Evolutionary conservation across 2,797 vertebrate species (phyloP), one percentile per base, ranked within the genome.

Genomic region (Onychomys arenicola): DNA sequence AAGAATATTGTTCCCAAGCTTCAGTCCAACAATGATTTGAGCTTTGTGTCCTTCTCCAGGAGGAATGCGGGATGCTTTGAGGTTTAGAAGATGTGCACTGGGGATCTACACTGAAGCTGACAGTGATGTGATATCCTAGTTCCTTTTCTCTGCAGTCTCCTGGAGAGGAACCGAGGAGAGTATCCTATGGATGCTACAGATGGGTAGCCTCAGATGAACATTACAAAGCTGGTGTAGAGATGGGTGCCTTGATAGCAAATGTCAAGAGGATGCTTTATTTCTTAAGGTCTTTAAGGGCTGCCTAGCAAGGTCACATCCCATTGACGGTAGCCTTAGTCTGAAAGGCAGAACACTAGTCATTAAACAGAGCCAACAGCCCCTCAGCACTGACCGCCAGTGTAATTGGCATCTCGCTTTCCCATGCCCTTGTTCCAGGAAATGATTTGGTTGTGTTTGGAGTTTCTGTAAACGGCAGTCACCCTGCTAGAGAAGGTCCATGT

Each of bases 371-470:
- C 97, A 96, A 96, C 91, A 91, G 61, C 95, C 96, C 96, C 97
- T 94, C 95, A 89, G 95, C 94, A 97, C 93, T 97, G 90, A 97
- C 96, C 96, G 67, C 97, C 98, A 97, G 96, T 63, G 0, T 98
- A 98, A 98, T 97, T 98, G 95, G 94, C 96, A 92, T 97, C 97
- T 95, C 91, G 93, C 63, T 97, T 98, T 98, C 98, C 98, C 98
- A 98, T 93, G 97, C 89, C 92, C 77, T 97, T 95, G 93, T 98
- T 98, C 95, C 97, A 96, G 96, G 96, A 95, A 93, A 97, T 92
- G 83, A 90, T 97, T 97, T 90, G 83, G 93, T 97, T 97, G 96
- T 57, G 71, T 94, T 97, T 97, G 92, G 96, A 94, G 71, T 97
- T 97, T 97, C 91, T 97, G 86, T 96, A 96, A 98, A 98, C 91